Conservation (phyloP, 2,113 vertebrate species). For the Menidia beryllina region DNA sequence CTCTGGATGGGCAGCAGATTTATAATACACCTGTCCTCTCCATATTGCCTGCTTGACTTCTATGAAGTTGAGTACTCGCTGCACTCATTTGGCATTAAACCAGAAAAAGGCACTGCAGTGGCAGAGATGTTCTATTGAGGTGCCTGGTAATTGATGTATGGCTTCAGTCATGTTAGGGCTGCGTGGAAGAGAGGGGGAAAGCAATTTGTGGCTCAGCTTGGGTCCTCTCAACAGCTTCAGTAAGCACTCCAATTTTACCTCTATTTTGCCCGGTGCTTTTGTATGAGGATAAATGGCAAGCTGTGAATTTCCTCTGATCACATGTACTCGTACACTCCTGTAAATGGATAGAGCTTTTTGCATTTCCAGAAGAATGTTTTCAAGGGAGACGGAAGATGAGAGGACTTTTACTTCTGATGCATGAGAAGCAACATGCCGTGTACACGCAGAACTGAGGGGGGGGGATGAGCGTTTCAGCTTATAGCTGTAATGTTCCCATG, state of each 20-base stretch:
- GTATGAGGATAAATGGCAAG: conserved; percentile 65
- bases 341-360: conserved; percentile 42
- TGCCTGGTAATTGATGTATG: conserved; percentile 69
- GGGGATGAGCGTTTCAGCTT: conserved; percentile 53
- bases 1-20: conserved; percentile 59
- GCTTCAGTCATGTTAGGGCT: conserved; percentile 63
- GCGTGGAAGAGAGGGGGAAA: conserved; percentile 59
- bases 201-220: conserved; percentile 73
- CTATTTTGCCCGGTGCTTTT: conserved; percentile 64
- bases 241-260: conserved; percentile 70
- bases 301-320: conserved; percentile 62
- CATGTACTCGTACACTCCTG: conserved; percentile 48
- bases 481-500: conserved; percentile 61
- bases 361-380: conserved; percentile 45
- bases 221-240: conserved; percentile 60
- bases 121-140: conserved; percentile 55
- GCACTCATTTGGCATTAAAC: conserved; percentile 57
- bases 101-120: conserved; percentile 59
- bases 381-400: conserved; percentile 45
- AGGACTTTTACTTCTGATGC: conserved; percentile 39
- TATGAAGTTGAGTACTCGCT: conserved; percentile 29
- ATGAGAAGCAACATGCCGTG: conserved; percentile 19
- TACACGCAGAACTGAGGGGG: conserved; percentile 33
- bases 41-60: conserved; percentile 35
- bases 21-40: conserved; percentile 49